Base-by-base conservation (phyloP, 2,113 vertebrate genomes). In the Corvus moneduloides region DNA sequence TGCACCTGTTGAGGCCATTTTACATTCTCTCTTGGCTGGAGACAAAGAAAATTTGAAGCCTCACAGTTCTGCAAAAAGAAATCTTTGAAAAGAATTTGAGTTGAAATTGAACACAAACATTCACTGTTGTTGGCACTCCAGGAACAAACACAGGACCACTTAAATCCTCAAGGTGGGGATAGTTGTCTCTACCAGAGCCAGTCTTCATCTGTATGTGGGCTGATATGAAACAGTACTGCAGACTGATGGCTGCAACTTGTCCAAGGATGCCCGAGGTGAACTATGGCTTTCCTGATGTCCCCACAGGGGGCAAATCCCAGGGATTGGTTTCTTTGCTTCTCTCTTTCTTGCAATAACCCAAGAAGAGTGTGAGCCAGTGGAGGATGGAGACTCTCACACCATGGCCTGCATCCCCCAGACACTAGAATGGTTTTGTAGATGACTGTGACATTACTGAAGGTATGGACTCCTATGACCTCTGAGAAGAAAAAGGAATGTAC, bases 1-100 rank as follows among this genome's bases (percentile, higher is more conserved):
- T 85, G 68, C 91, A 96, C 85, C 58, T 96, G 63, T 77, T 87
- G 46, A 69, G 64, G 72, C 83, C 82, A 84, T 86, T 94, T 83
- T 78, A 48, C 21, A 20, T 82, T 61, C 44, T 84, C 23, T 77
- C 30, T 79, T 93, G 79, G 24, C 33, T 86, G 62, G 51, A 90
- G 58, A 94, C 19, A 72, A 78, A 51, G 52, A 86, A 88, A 90
- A 77, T 52, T 72, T 7, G 6, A 61, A 82, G 49, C 49, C 49
- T 86, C 20, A 33, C 41, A 48, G 14, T 90, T 90, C 55, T 61
- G 58, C 11, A 56, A 46, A 85, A 91, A 74, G 4, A 88, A 80
- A 43, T n/a, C 0, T 0, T 44, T 86, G 78, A 90, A 87, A 39
- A 80, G 23, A 73, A 61, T 62, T 80, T 56, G 37, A 80, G 62